Percentiles rank a stretch among this genome's conserved stretches.
phyloP scores from a whole-genome alignment of 2,797 vertebrate genomes.

The Squalus acanthias region DNA sequence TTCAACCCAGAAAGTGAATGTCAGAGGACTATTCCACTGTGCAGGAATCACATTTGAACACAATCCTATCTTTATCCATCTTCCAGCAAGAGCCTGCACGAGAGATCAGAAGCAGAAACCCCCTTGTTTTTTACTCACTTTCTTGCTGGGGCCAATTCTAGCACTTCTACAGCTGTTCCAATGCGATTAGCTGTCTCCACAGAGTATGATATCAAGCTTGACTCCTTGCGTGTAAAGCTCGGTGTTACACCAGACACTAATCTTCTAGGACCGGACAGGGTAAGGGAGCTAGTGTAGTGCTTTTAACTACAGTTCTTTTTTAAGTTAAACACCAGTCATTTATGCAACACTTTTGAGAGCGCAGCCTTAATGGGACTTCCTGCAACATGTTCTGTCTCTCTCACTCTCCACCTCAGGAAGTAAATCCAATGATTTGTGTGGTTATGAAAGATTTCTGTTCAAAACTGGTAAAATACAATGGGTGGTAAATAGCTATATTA shows the following conservation, averaged over 20 bases:
- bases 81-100: background rate
- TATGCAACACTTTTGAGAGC: background rate
- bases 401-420: background rate
- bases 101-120: background rate
- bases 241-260: too few species aligned
- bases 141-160: background rate
- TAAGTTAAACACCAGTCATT: background rate
- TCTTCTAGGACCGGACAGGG: background rate
- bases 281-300: background rate
- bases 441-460: background rate
- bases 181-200: background rate
- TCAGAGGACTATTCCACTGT: background rate
- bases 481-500: background rate
- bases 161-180: background rate
- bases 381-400: background rate
- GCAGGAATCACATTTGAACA: background rate
- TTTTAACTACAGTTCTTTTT: background rate
- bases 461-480: background rate
- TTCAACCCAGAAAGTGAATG: background rate
- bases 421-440: background rate
- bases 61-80: background rate
- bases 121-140: background rate
- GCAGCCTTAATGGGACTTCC: background rate
- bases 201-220: too few species aligned
- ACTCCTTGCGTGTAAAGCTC: background rate